Conservation (phyloP, 2,888 invertebrate species). For the Colletes collaris region DNA sequence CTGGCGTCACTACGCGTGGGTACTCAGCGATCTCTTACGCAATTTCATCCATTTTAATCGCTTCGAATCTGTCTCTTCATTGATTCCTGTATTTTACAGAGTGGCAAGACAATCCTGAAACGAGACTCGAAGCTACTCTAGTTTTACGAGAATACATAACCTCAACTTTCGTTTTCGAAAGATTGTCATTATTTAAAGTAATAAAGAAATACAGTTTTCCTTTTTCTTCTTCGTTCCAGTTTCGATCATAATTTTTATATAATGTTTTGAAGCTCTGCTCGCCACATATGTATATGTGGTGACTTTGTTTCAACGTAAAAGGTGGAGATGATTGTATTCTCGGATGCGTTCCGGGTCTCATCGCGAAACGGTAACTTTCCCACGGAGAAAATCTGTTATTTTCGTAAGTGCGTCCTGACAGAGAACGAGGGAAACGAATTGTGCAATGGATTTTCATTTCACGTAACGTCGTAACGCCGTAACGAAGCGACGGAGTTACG, state of each 20-base stretch:
- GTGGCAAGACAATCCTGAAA: too few relatives aligned
- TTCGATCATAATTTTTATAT: too few relatives aligned
- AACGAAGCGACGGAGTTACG: background rate
- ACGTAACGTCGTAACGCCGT: slow-evolving; percentile 18
- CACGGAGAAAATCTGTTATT: slow-evolving; percentile 52
- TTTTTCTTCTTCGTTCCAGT: too few relatives aligned
- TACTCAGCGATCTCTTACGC: slow-evolving; percentile 18
- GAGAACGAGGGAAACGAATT: slow-evolving; percentile 1
- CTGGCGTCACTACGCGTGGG: slow-evolving; percentile 23
- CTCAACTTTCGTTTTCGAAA: slow-evolving; percentile 30
- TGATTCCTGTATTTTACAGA: too few relatives aligned
- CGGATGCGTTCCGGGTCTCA: background rate
- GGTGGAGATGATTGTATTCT: slow-evolving; percentile 5
- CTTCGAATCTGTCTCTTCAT: background rate
- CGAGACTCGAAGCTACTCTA: background rate
- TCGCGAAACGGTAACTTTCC: slow-evolving; percentile 8
- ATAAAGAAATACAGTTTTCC: background rate
- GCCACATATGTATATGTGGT: background rate
- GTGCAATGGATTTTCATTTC: slow-evolving; percentile 30
- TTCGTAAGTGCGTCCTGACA: slow-evolving; percentile 17
- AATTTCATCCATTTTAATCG: slow-evolving; percentile 25
- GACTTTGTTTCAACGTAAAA: slow-evolving; percentile 1
- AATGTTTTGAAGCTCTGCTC: too few relatives aligned
- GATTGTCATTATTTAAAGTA: slow-evolving; percentile 1
- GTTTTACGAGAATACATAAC: too few relatives aligned